Conservation (phyloP, 2,113 vertebrate species). For the Pyxicephalus adspersus region DNA sequence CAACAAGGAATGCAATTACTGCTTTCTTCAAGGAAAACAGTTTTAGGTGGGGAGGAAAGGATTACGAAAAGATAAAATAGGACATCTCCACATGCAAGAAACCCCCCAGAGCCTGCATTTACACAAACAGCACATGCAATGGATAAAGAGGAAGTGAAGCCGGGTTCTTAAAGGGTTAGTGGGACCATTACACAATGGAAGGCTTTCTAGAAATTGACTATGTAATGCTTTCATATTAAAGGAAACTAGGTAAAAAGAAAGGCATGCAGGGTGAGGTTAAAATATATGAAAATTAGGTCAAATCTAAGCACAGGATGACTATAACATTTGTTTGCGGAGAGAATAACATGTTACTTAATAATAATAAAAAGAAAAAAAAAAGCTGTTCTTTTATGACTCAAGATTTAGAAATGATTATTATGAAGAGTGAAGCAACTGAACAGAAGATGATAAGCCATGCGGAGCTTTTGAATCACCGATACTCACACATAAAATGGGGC, state of each 20-base stretch:
- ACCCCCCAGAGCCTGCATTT: not conserved
- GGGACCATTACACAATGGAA: not conserved
- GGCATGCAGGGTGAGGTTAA: not conserved
- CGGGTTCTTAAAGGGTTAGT: slow-evolving; percentile 6
- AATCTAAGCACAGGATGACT: slow-evolving; percentile 10
- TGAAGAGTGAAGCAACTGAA: slow-evolving; percentile 71
- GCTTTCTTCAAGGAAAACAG: slow-evolving; percentile 37
- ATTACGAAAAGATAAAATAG: slow-evolving; percentile 9
- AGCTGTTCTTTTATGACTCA: slow-evolving; percentile 77
- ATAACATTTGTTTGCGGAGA: no score
- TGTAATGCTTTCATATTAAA: not conserved
- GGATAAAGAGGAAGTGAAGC: not conserved
- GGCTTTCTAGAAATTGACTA: not conserved
- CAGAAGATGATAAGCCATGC: slow-evolving; percentile 74
- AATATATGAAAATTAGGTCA: not conserved
- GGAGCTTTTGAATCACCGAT: slow-evolving; percentile 80
- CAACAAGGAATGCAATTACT: slow-evolving; percentile 36
- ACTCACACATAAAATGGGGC: slow-evolving; percentile 97
- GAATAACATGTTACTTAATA: not conserved
- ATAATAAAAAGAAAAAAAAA: not conserved
- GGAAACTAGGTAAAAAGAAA: not conserved
- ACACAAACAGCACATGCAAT: slow-evolving; percentile 2
- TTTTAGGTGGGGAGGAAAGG: slow-evolving; percentile 2
- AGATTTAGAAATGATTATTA: slow-evolving; percentile 66
- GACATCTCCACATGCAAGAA: slow-evolving; percentile 11